These are phyloP conservation scores for Aleiodes leptofemur DNA, from an alignment of 2,888 invertebrate genomes.

Conservation along the genomic window DNA sequence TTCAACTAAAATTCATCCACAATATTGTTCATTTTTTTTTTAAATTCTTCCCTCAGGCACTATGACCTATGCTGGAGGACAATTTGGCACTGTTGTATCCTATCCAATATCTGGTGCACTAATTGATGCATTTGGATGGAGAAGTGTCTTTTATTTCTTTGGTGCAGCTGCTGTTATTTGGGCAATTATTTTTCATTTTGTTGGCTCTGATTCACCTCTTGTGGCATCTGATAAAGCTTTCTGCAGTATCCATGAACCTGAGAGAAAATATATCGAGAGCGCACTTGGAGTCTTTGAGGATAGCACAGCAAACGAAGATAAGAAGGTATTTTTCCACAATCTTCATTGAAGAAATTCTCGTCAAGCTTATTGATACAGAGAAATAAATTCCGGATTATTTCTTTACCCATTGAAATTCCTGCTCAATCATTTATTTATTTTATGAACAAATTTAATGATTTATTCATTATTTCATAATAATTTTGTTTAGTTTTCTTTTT, in stretches of 20 bases:
- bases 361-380: no score
- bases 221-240: constrained; percentile 69
- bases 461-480: neutral
- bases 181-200: constrained; percentile 77
- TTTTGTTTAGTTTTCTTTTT: constrained; percentile 3
- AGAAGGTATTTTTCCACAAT: neutral
- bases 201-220: constrained; percentile 79
- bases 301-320: neutral
- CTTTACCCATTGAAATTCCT: no score
- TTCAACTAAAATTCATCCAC: neutral
- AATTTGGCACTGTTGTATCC: constrained; percentile 82
- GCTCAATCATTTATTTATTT: no score
- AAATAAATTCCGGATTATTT: no score
- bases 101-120: constrained; percentile 81
- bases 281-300: constrained; percentile 70
- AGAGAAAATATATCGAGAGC: constrained; percentile 79
- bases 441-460: no score
- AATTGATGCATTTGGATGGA: constrained; percentile 80
- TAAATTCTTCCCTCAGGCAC: constrained; percentile 57
- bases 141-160: constrained; percentile 81
- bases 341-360: neutral
- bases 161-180: constrained; percentile 78
- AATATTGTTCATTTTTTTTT: neutral
- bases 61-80: constrained; percentile 77
- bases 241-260: constrained; percentile 77